A percentile compares a stretch with the other conserved stretches of the same genome.
These are phyloP conservation scores for Tuta absoluta DNA, from an alignment of 2,888 invertebrate genomes.

Conservation along the genomic window DNA sequence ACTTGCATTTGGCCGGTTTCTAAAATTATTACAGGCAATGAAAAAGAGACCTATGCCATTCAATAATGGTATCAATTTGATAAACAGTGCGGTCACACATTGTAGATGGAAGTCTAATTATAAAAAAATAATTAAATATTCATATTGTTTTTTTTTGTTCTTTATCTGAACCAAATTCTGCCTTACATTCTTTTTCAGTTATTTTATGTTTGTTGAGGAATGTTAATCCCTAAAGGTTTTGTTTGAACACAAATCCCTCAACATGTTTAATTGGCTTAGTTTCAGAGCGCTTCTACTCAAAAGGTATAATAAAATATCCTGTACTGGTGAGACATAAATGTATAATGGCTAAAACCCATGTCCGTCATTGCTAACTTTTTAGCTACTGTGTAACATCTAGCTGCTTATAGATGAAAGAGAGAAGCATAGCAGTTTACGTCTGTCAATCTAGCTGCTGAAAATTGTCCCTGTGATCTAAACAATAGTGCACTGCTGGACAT, in stretches of 20 bases:
- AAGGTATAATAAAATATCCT: neutral
- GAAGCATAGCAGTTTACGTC: neutral
- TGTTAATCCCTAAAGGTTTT: neutral
- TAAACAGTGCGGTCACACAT: too few relatives aligned
- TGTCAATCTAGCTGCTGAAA: constrained; percentile 1
- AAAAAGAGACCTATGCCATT: too few relatives aligned
- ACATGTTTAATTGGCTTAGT: constrained; percentile 8
- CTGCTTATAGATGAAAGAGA: neutral
- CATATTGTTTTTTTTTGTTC: too few relatives aligned
- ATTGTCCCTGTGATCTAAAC: neutral
- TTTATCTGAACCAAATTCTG: too few relatives aligned
- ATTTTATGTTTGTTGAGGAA: too few relatives aligned
- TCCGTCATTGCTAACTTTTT: constrained; percentile 10
- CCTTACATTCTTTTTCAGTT: too few relatives aligned
- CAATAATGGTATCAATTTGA: too few relatives aligned
- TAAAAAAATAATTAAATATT: too few relatives aligned
- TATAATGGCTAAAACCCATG: constrained; percentile 8
- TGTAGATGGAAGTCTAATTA: too few relatives aligned
- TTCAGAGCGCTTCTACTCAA: constrained; percentile 12
- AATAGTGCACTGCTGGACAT: too few relatives aligned
- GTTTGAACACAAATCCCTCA: neutral
- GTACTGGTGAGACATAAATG: constrained; percentile 6
- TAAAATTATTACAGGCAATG: too few relatives aligned
- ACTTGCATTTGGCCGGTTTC: too few relatives aligned
- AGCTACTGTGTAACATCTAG: constrained; percentile 9